phyloP scores from a whole-genome alignment of 2,888 invertebrate genomes.

The Alloscopus bannaensis region DNA sequence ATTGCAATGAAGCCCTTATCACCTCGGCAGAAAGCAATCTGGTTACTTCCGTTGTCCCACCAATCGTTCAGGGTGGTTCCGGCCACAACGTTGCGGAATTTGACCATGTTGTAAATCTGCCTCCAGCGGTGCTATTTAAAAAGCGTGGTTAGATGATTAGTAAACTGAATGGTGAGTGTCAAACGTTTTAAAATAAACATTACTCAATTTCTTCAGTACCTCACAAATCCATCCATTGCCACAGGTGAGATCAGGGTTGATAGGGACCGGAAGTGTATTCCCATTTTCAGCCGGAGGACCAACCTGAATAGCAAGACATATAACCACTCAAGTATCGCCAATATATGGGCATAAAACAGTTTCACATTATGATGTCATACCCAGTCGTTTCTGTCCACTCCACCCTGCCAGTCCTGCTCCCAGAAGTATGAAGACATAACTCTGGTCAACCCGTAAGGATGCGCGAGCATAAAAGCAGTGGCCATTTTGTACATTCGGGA shows the following conservation, averaged over 20 bases:
- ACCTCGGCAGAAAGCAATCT: conserved; percentile 76
- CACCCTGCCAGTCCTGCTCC: conserved; percentile 60
- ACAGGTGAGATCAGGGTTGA: conserved; percentile 75
- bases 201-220: background rate
- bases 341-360: background rate
- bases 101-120: conserved; percentile 87
- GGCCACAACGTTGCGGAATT: conserved; percentile 83
- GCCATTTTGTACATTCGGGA: conserved; percentile 79
- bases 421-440: conserved; percentile 83
- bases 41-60: conserved; percentile 76
- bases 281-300: conserved; percentile 73
- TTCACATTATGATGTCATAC: too few species aligned
- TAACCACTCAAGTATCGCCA: too few species aligned
- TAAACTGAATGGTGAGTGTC: background rate
- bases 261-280: conserved; percentile 75
- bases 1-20: conserved; percentile 76
- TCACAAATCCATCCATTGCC: conserved; percentile 70
- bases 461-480: conserved; percentile 89
- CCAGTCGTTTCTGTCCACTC: conserved; percentile 53
- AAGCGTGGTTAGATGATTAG: background rate
- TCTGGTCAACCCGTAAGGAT: conserved; percentile 86
- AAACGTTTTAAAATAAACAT: background rate
- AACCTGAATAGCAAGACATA: conserved; percentile 15
- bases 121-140: conserved; percentile 84
- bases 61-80: conserved; percentile 74